Conservation (phyloP, 2,797 vertebrate species). For the Meda fulgida region DNA sequence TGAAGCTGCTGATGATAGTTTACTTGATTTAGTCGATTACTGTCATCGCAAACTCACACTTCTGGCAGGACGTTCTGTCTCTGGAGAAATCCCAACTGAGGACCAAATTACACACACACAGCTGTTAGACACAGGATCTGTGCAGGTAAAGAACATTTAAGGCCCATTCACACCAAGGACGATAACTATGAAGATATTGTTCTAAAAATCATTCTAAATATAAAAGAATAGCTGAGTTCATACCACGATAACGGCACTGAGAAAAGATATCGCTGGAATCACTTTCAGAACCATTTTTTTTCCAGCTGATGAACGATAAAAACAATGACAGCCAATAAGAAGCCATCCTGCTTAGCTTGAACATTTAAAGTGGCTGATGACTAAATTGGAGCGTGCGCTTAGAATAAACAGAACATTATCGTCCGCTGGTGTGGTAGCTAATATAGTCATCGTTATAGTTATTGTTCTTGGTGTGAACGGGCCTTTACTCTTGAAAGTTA, state of each 20-base stretch:
- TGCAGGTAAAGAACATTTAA: conserved; percentile 78
- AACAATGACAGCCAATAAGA: background rate
- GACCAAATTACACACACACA: conserved; percentile 45
- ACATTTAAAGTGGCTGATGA: background rate
- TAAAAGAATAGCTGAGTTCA: background rate
- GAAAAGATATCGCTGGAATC: background rate
- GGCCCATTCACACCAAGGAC: background rate
- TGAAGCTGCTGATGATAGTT: conserved; percentile 85
- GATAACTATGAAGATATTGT: background rate
- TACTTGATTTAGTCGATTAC: conserved; percentile 94
- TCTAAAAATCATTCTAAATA: background rate
- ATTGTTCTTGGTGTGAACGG: background rate
- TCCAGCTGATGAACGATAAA: background rate
- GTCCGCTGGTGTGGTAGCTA: background rate
- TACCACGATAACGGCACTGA: background rate
- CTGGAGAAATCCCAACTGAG: conserved; percentile 7
- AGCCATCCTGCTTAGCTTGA: background rate
- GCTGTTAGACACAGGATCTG: conserved; percentile 64
- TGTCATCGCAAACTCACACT: conserved; percentile 92
- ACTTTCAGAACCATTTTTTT: background rate
- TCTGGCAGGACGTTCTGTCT: conserved; percentile 74
- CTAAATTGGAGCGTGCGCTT: background rate
- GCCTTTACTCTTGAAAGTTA: background rate
- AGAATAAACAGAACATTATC: background rate
- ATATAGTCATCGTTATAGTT: background rate